phyloP scores from a whole-genome alignment of 2,888 invertebrate species.

The Tuberolachnus salignus region DNA sequence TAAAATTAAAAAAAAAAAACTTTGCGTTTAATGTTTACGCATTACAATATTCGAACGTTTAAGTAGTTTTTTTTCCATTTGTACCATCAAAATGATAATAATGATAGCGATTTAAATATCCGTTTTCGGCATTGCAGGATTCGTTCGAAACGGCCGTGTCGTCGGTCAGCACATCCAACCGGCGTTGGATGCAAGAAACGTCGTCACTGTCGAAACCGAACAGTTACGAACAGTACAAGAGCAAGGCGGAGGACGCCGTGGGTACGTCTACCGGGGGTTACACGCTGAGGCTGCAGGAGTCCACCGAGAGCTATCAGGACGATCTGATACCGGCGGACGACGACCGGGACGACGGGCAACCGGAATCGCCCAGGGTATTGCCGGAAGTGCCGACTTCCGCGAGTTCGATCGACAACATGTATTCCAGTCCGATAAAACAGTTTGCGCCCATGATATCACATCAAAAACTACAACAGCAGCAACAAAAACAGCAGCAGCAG shows the following conservation, averaged over 20 bases:
- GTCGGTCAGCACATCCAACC: slow-evolving; percentile 63
- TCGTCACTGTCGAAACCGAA: not conserved
- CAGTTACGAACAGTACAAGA: slow-evolving; percentile 44
- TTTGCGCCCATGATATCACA: slow-evolving; percentile 2
- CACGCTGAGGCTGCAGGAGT: slow-evolving; percentile 63
- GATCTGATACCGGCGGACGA: slow-evolving; percentile 59
- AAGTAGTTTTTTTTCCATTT: no score
- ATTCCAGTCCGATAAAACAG: slow-evolving; percentile 20
- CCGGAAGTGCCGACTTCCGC: slow-evolving; percentile 13
- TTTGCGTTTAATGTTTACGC: no score
- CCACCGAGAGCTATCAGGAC: slow-evolving; percentile 65
- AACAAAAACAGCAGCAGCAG: slow-evolving; percentile 54
- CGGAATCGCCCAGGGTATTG: slow-evolving; percentile 44
- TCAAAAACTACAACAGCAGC: not conserved
- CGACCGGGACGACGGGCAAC: not conserved
- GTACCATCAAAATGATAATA: no score
- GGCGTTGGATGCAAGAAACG: slow-evolving; percentile 44
- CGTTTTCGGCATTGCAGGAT: slow-evolving; percentile 59
- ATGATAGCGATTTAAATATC: no score
- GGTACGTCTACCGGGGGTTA: slow-evolving; percentile 18
- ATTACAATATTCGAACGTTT: no score
- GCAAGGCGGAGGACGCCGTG: slow-evolving; percentile 5
- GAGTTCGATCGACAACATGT: slow-evolving; percentile 27
- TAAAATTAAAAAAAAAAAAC: no score
- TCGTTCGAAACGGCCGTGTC: slow-evolving; percentile 68